phyloP scores from a whole-genome alignment of 2,113 vertebrate species.

The Gopherus flavomarginatus region DNA sequence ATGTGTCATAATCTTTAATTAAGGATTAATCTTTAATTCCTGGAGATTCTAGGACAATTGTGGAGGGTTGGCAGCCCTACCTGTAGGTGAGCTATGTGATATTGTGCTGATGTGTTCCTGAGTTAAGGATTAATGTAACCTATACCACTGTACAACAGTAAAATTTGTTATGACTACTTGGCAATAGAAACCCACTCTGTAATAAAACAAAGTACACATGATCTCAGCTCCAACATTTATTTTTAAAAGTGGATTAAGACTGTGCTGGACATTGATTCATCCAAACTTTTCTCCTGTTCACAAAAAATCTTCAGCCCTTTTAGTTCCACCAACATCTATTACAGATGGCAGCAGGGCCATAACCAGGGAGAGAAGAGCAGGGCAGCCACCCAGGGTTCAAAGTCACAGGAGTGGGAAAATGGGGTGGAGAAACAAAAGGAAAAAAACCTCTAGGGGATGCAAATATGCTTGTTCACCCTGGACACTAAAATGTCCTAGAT shows the following conservation, averaged over 20 bases:
- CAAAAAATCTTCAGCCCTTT: background rate
- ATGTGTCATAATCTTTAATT: too few species aligned
- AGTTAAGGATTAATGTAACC: constrained; percentile 1
- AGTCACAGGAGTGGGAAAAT: background rate
- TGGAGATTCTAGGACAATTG: too few species aligned
- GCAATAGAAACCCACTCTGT: background rate
- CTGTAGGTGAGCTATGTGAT: background rate
- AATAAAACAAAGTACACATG: constrained; percentile 12
- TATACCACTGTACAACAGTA: background rate
- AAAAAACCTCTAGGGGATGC: background rate
- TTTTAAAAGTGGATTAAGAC: background rate
- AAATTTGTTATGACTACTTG: background rate
- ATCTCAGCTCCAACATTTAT: background rate
- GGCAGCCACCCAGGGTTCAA: background rate
- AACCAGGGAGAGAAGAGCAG: background rate
- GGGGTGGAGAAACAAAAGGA: background rate
- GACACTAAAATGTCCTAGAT: background rate
- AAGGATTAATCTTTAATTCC: too few species aligned
- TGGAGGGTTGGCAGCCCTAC: too few species aligned
- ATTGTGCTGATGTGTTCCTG: background rate
- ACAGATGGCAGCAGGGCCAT: background rate
- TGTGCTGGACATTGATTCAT: background rate
- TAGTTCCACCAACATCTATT: background rate
- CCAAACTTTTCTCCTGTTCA: background rate
- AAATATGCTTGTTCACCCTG: background rate